Conservation (phyloP, 2,888 invertebrate genomes). For the Platycnemis pennipes region DNA sequence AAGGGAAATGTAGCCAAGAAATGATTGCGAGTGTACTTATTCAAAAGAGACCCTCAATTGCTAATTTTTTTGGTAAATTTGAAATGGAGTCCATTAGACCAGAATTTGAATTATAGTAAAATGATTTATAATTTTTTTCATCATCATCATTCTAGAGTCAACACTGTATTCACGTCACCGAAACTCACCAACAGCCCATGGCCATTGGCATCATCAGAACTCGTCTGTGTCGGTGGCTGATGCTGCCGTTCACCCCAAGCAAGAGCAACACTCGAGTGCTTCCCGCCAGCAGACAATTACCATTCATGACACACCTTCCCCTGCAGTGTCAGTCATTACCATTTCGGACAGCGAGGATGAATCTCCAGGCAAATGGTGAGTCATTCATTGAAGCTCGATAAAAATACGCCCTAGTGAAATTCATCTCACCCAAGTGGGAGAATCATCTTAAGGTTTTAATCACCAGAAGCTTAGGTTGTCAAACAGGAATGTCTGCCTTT, state of each 20-base stretch:
- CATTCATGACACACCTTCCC: constrained; percentile 96
- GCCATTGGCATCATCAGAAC: constrained; percentile 73
- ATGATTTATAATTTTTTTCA: background rate
- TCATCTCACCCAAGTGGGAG: background rate
- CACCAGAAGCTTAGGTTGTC: constrained; percentile 11
- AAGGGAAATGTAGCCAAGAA: too few species aligned
- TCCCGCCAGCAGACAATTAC: constrained; percentile 92
- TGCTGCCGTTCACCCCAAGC: constrained; percentile 70
- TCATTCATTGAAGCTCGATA: constrained; percentile 24
- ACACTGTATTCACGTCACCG: constrained; percentile 65
- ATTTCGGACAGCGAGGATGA: constrained; percentile 98
- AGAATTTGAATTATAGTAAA: background rate
- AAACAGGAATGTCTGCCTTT: constrained; percentile 70
- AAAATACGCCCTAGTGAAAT: constrained; percentile 15
- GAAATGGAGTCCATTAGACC: too few species aligned
- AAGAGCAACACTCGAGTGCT: constrained; percentile 73
- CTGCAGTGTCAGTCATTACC: constrained; percentile 96
- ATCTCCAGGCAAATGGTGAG: constrained; percentile 79
- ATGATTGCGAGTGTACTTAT: too few species aligned
- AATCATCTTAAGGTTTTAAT: constrained; percentile 7
- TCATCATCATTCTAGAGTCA: constrained; percentile 39
- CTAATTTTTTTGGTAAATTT: too few species aligned
- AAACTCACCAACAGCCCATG: constrained; percentile 68
- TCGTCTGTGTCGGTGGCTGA: constrained; percentile 72
- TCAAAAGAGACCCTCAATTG: too few species aligned